Conservation (phyloP, 2,888 invertebrate genomes). For the Carterocephalus palaemon region DNA sequence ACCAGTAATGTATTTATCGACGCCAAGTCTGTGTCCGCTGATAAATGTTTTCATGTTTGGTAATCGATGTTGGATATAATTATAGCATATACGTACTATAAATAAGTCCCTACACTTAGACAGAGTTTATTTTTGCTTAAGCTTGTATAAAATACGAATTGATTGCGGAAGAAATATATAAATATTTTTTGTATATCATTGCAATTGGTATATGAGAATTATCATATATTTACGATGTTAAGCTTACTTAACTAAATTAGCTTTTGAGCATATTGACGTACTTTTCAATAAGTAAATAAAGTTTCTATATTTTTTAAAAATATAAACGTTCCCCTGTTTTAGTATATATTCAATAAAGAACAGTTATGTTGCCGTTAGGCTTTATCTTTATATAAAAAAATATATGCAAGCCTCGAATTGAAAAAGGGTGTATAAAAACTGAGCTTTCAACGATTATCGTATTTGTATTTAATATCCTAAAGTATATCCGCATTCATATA, state of each 20-base stretch:
- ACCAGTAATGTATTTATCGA: no score
- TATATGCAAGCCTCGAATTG: conserved; percentile 51
- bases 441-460: conserved; percentile 67
- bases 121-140: conserved; percentile 77
- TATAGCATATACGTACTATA: conserved; percentile 32
- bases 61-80: conserved; percentile 43
- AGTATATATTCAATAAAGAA: conserved; percentile 30
- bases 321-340: conserved; percentile 29
- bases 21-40: conserved; percentile 23
- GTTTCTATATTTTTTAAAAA: conserved; percentile 36
- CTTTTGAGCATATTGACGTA: conserved; percentile 45
- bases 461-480: conserved; percentile 49
- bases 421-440: conserved; percentile 71
- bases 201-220: conserved; percentile 51
- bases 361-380: conserved; percentile 39
- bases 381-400: conserved; percentile 33
- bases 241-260: conserved; percentile 56
- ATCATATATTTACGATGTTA: conserved; percentile 44
- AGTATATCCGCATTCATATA: conserved; percentile 33
- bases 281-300: conserved; percentile 26
- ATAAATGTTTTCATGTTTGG: conserved; percentile 40
- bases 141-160: conserved; percentile 68
- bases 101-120: conserved; percentile 54
- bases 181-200: conserved; percentile 73
- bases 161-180: conserved; percentile 61